Percentiles rank a stretch among this genome's conserved stretches.
phyloP scores from a whole-genome alignment of 1,140 invertebrate genomes.

The Wasmannia auropunctata region DNA sequence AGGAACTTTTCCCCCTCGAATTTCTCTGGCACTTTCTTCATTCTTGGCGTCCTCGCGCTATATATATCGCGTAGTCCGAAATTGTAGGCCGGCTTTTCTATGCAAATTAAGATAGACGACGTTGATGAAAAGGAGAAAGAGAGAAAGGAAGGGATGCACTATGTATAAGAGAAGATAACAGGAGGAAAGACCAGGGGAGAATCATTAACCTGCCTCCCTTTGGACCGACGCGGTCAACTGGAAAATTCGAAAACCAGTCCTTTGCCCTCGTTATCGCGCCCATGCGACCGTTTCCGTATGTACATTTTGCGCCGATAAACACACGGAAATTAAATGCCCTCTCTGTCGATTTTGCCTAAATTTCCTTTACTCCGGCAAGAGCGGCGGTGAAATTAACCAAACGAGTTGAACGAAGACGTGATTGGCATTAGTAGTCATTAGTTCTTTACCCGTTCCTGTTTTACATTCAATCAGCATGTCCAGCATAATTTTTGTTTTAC shows the following conservation, averaged over 20 bases:
- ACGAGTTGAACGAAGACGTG: conserved; percentile 14
- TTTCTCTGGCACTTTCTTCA: conserved; percentile 63
- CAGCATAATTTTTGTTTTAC: neutral
- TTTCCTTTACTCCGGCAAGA: conserved; percentile 30
- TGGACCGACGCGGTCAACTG: conserved; percentile 59
- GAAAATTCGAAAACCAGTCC: conserved; percentile 72
- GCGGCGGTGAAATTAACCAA: conserved; percentile 8
- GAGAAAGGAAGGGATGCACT: neutral
- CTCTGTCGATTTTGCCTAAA: conserved; percentile 38
- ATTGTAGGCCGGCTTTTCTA: conserved; percentile 71
- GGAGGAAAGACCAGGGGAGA: conserved; percentile 34
- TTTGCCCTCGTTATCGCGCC: conserved; percentile 62
- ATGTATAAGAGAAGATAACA: neutral
- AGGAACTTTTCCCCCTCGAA: conserved; percentile 77
- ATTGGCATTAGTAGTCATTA: conserved; percentile 34
- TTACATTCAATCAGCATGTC: neutral
- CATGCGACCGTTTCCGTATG: conserved; percentile 45
- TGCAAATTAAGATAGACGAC: conserved; percentile 45
- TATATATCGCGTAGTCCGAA: conserved; percentile 63
- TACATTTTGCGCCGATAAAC: conserved; percentile 68
- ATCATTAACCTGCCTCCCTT: conserved; percentile 67
- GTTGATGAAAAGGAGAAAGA: neutral
- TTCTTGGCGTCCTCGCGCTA: conserved; percentile 54
- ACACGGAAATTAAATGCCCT: conserved; percentile 44
- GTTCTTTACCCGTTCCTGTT: neutral